Conservation (phyloP, 2,888 invertebrate species). For the Nomada goodeniana region DNA sequence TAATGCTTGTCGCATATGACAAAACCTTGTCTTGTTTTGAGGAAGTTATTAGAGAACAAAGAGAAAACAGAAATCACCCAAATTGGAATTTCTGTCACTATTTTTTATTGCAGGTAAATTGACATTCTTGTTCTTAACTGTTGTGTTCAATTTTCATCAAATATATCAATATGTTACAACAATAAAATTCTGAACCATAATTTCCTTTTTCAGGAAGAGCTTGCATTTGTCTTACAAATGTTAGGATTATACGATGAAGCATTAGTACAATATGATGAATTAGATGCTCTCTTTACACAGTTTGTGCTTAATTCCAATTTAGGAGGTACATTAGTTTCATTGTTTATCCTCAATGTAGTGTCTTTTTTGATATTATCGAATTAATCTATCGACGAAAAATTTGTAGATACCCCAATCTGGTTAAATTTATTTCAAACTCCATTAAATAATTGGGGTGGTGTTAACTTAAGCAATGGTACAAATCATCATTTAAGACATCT, state of each 20-base stretch:
- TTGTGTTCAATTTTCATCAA: conserved; percentile 13
- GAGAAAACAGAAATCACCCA: conserved; percentile 95
- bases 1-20: conserved; percentile 94
- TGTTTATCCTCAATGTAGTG: neutral
- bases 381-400: conserved; percentile 5
- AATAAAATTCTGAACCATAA: conserved; percentile 9
- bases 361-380: neutral
- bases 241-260: conserved; percentile 97
- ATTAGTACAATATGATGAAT: conserved; percentile 97
- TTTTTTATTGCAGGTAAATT: conserved; percentile 93
- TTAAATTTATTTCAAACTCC: conserved; percentile 92
- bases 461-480: conserved; percentile 88
- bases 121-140: conserved; percentile 1
- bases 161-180: conserved; percentile 14
- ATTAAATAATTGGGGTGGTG: conserved; percentile 90
- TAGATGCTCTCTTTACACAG: conserved; percentile 98
- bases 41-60: conserved; percentile 94
- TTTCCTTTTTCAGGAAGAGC: conserved; percentile 90
- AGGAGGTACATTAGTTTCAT: conserved; percentile 85
- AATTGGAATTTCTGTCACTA: conserved; percentile 98
- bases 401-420: conserved; percentile 93
- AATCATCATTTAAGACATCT: conserved; percentile 85
- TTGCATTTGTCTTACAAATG: conserved; percentile 98
- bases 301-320: conserved; percentile 97
- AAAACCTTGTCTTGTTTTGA: conserved; percentile 94